Percentiles rank a stretch among this genome's conserved stretches.
phyloP scores from a whole-genome alignment of 1,140 invertebrate genomes.

The Drosophila asahinai region DNA sequence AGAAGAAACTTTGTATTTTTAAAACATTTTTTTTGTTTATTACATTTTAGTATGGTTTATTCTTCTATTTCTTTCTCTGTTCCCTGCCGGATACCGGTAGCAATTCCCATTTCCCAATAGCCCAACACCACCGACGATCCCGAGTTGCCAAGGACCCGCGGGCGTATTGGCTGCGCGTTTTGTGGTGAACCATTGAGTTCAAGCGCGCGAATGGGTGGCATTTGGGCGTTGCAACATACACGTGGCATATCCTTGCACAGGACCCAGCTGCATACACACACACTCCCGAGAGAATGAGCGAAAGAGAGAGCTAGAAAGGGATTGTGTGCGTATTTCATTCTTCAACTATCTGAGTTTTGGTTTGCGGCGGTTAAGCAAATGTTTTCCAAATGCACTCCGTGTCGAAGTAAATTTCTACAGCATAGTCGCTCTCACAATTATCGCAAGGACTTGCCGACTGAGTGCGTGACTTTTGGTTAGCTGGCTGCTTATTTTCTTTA shows the following conservation, averaged over 20 bases:
- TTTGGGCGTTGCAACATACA: slow-evolving; percentile 7
- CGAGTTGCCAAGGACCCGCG: slow-evolving; percentile 49
- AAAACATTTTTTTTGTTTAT: too few relatives aligned
- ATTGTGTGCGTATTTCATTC: slow-evolving; percentile 64
- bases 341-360: slow-evolving; percentile 78
- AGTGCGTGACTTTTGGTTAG: slow-evolving; percentile 72
- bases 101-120: slow-evolving; percentile 40
- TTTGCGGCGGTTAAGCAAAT: slow-evolving; percentile 83
- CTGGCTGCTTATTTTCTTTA: slow-evolving; percentile 58
- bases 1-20: too few relatives aligned
- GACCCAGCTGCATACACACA: slow-evolving; percentile 36
- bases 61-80: neutral
- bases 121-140: slow-evolving; percentile 14
- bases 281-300: neutral
- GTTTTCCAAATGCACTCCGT: slow-evolving; percentile 74
- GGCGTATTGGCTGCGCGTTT: slow-evolving; percentile 78
- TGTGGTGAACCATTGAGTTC: slow-evolving; percentile 62
- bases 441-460: slow-evolving; percentile 36
- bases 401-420: slow-evolving; percentile 24
- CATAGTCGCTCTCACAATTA: slow-evolving; percentile 59
- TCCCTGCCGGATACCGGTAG: slow-evolving; percentile 26
- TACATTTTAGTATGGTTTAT: too few relatives aligned
- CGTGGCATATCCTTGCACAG: slow-evolving; percentile 22
- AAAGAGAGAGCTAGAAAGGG: neutral
- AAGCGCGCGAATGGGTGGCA: slow-evolving; percentile 11